Conservation (phyloP, 2,888 invertebrate genomes). For the Cantharis rustica region DNA sequence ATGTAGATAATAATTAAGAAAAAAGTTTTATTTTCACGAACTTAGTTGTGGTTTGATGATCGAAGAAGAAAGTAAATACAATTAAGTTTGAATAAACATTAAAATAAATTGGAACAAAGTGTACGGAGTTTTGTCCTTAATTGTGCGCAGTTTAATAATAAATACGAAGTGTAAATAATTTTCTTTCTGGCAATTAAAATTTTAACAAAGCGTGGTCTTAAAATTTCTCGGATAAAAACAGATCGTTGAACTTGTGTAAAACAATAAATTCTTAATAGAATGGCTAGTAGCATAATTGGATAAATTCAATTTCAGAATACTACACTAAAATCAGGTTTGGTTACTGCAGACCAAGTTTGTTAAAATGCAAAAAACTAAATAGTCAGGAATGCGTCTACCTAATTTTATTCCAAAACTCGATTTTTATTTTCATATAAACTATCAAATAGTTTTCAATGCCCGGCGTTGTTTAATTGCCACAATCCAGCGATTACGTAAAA, state of each 20-base stretch:
- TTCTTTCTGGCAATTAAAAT: neutral
- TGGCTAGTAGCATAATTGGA: neutral
- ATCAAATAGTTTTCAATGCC: neutral
- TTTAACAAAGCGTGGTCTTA: neutral
- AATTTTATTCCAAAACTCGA: neutral
- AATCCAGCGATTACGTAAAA: neutral
- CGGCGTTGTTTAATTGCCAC: neutral
- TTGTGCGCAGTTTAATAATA: neutral
- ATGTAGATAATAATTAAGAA: neutral
- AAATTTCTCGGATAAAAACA: neutral
- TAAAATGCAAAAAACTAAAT: conserved; percentile 1
- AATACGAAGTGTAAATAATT: neutral
- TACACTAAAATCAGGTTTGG: neutral
- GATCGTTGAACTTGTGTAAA: neutral
- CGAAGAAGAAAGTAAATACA: neutral
- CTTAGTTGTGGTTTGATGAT: neutral
- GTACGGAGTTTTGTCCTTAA: neutral
- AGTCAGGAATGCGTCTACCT: neutral
- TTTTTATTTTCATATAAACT: neutral
- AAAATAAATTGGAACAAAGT: neutral
- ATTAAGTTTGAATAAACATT: neutral
- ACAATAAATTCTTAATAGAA: conserved; percentile 2
- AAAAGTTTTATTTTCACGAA: neutral
- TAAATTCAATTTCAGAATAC: neutral
- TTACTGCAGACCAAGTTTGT: neutral